Evolutionary conservation across 53 echinoderm and acorn worm genomes (phyloP), one percentile per base, ranked within the genome.

Genomic region (Holothuria scabra): DNA sequence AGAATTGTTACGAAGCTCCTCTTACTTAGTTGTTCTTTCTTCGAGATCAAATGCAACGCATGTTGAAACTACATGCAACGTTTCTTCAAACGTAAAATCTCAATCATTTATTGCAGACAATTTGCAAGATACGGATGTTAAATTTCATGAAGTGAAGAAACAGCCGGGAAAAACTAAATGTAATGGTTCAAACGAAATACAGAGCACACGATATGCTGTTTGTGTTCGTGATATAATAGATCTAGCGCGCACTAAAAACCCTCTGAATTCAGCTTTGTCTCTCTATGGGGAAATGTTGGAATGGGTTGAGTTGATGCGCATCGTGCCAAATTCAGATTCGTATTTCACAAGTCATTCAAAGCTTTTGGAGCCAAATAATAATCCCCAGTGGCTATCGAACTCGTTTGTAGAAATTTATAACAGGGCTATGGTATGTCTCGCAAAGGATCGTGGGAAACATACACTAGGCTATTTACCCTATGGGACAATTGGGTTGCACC

Each of bases 271-370:
- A 44, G 71, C 16, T 41, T 28, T 70, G 23, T 70, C 71, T 41
- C 32, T 70, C 9, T n/a, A 68, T 34, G 68, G 41, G 11, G 68
- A 68, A 31, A 6, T n/a, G 41, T 37, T 70, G 34, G 46, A 13
- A 9, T 46, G 41, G 71, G 70, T 70, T 35, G 68, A 68, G 35
- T 20, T 68, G 38, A n/a, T 68, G 12, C 41, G 68, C 28, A 33
- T 35, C 18, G 21, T 68, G 21, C 68, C 68, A 28, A 33, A 68
- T 38, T 6, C 68, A 19, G 68, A 19, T 34, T 67, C 68, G 1
- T 67, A 67, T 35, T 67, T 67, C 34, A 7, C 7, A 4, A 67
- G 21, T 8, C 68, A 67, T 67, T 32, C 16, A 38, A 3, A 68
- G 0, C 0, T 31, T 68, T 34, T 68, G 0, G 21, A 68, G 9